Conservation (phyloP, 2,797 vertebrate species). For the Periparus ater region DNA sequence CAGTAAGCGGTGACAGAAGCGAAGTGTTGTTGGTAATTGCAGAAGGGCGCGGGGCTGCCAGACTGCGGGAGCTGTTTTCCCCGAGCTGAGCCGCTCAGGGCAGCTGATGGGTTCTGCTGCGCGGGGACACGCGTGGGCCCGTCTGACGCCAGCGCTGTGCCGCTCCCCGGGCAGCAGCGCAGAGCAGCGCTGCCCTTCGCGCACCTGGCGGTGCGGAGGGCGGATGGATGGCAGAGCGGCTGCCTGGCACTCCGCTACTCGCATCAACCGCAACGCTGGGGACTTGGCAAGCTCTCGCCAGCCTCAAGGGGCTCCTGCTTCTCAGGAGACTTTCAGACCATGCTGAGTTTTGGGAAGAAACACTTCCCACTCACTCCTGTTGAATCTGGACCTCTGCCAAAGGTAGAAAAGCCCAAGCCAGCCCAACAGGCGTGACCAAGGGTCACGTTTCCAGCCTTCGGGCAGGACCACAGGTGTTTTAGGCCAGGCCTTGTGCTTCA, state of each 20-base stretch:
- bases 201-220: fast-evolving
- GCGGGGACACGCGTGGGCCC: fast-evolving
- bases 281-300: fast-evolving
- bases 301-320: not conserved
- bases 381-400: not conserved
- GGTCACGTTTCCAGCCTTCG: fast-evolving
- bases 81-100: fast-evolving
- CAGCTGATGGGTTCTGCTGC: not conserved
- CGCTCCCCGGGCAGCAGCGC: fast-evolving
- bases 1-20: not conserved
- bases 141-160: fast-evolving
- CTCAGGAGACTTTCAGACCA: not conserved
- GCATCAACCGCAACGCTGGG: fast-evolving
- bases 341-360: not conserved
- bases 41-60: not conserved
- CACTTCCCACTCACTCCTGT: not conserved
- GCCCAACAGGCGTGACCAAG: fast-evolving
- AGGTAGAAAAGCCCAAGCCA: not conserved
- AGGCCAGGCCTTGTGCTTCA: not conserved
- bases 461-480: not conserved
- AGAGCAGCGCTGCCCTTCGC: fast-evolving
- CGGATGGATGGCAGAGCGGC: not conserved
- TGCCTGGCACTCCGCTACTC: fast-evolving
- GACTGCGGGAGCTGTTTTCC: not conserved
- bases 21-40: slow-evolving; percentile 1